Evolutionary conservation across 2,888 invertebrate genomes (phyloP).

Genomic region (Papilio gigon): DNA sequence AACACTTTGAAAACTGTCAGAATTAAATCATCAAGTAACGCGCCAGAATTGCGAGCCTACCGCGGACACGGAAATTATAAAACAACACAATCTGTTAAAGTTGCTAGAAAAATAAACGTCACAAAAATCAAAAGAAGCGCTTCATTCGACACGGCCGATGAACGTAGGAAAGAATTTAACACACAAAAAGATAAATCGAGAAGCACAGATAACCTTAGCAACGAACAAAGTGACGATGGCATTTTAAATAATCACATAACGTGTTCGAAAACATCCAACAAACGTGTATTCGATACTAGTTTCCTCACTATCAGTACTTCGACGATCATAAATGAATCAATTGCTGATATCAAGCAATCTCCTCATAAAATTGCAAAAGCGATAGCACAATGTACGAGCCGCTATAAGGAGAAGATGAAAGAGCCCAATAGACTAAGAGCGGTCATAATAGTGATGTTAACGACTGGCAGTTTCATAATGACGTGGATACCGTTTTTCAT

Average conservation of each 20-base stretch:
- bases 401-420: slow-evolving; percentile 50
- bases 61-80: slow-evolving; percentile 55
- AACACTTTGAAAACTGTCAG: slow-evolving; percentile 57
- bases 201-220: slow-evolving; percentile 61
- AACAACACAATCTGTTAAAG: slow-evolving; percentile 50
- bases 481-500: slow-evolving; percentile 86
- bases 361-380: slow-evolving; percentile 39
- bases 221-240: slow-evolving; percentile 42
- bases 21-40: slow-evolving; percentile 47
- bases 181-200: slow-evolving; percentile 52
- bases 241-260: slow-evolving; percentile 36
- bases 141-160: slow-evolving; percentile 56
- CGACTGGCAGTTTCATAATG: slow-evolving; percentile 82
- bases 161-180: slow-evolving; percentile 7
- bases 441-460: slow-evolving; percentile 83
- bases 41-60: slow-evolving; percentile 64
- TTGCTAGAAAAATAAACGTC: slow-evolving; percentile 44
- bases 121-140: slow-evolving; percentile 60
- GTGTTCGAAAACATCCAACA: slow-evolving; percentile 44
- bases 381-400: slow-evolving; percentile 22
- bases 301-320: slow-evolving; percentile 58
- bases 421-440: slow-evolving; percentile 83
- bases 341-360: slow-evolving; percentile 44
- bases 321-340: slow-evolving; percentile 49
- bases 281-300: slow-evolving; percentile 61